Conservation (phyloP, 2,888 invertebrate genomes). For the Apantesis nais region DNA sequence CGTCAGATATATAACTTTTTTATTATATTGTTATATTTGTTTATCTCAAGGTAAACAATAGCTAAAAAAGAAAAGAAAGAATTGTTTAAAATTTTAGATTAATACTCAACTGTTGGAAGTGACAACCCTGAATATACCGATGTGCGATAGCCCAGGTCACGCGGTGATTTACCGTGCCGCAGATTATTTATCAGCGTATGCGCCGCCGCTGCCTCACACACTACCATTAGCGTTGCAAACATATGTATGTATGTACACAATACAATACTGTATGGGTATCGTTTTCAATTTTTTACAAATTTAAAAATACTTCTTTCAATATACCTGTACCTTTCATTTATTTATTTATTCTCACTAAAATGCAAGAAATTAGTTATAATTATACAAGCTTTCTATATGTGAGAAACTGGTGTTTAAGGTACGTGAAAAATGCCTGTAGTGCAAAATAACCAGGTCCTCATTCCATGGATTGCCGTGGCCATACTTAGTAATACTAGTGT, state of each 20-base stretch:
- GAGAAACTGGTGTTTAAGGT: too few relatives aligned
- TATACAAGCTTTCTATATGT: too few relatives aligned
- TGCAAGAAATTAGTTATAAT: too few relatives aligned
- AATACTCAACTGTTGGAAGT: slow-evolving; percentile 3
- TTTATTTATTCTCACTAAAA: too few relatives aligned
- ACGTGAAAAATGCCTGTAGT: too few relatives aligned
- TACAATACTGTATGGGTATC: slow-evolving; percentile 8
- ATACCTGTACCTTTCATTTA: not conserved
- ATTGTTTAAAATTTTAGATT: too few relatives aligned
- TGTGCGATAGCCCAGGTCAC: slow-evolving; percentile 63
- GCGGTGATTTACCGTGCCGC: slow-evolving; percentile 63
- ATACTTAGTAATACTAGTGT: too few relatives aligned
- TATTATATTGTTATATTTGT: not conserved
- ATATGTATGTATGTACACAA: slow-evolving; percentile 29
- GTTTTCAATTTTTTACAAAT: not conserved
- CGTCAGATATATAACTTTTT: not conserved
- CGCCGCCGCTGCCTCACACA: slow-evolving; percentile 42
- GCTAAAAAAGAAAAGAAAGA: too few relatives aligned
- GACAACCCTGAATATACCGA: slow-evolving; percentile 52
- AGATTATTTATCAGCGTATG: slow-evolving; percentile 60
- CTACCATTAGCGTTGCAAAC: slow-evolving; percentile 42
- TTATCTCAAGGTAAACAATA: too few relatives aligned
- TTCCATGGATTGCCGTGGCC: too few relatives aligned
- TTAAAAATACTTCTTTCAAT: not conserved
- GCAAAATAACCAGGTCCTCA: too few relatives aligned